Percentiles rank a stretch among this genome's conserved stretches.
These are phyloP conservation scores for Temnothorax longispinosus DNA, from an alignment of 1,140 invertebrate species.

Conservation along the genomic window DNA sequence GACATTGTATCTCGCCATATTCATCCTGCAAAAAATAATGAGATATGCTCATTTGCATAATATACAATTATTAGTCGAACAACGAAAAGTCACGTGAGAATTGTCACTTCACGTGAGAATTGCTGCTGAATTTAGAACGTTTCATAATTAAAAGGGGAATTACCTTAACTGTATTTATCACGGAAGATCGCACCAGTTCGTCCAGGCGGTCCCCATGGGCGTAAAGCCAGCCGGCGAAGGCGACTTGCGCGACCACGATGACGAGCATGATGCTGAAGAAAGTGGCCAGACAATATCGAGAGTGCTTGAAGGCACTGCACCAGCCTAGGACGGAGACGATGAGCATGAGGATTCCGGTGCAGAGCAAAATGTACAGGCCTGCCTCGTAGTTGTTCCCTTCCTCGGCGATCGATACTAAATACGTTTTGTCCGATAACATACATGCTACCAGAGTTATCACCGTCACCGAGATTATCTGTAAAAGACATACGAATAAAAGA, in stretches of 20 bases:
- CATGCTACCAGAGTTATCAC: slow-evolving; percentile 90
- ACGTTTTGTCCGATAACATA: slow-evolving; percentile 91
- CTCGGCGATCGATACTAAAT: slow-evolving; percentile 90
- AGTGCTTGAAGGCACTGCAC: slow-evolving; percentile 95
- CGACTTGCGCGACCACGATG: slow-evolving; percentile 92
- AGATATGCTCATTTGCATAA: neutral
- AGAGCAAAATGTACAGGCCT: slow-evolving; percentile 92
- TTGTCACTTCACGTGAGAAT: neutral
- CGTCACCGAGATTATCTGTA: slow-evolving; percentile 91
- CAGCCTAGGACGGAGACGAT: slow-evolving; percentile 96
- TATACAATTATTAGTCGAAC: neutral
- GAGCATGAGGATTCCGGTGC: slow-evolving; percentile 92
- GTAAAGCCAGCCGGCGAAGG: slow-evolving; percentile 91
- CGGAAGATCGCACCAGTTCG: slow-evolving; percentile 87
- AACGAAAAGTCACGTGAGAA: neutral
- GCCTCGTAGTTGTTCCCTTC: slow-evolving; percentile 89
- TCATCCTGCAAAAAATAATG: slow-evolving; percentile 85
- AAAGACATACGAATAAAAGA: slow-evolving; percentile 61
- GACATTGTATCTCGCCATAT: slow-evolving; percentile 88
- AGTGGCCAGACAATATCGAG: slow-evolving; percentile 93
- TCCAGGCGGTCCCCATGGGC: slow-evolving; percentile 89
- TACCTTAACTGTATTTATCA: slow-evolving; percentile 88
- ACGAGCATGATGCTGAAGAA: slow-evolving; percentile 91
- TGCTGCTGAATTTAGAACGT: neutral
- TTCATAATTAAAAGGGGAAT: neutral